These are phyloP conservation scores for Nomada lathburiana DNA, from an alignment of 2,888 invertebrate species.

Conservation along the genomic window DNA sequence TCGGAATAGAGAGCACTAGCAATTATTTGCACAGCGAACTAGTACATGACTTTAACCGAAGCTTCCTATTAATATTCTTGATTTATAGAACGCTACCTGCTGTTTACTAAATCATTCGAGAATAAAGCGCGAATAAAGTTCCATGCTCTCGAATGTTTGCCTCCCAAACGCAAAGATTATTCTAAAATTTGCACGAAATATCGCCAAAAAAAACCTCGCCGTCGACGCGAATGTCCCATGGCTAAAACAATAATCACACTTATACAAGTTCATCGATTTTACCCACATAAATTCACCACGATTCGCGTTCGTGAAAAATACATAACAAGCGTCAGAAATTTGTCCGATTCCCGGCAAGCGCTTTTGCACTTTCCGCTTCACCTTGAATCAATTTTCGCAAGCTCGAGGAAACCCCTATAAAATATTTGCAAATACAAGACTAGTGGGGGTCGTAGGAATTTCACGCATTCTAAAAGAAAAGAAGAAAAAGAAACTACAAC, in stretches of 20 bases:
- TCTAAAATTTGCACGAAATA: background rate
- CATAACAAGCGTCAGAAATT: too few species aligned
- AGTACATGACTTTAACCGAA: background rate
- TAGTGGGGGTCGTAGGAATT: too few species aligned
- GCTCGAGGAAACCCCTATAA: too few species aligned
- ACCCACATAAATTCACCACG: background rate
- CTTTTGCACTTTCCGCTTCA: too few species aligned
- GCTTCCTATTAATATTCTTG: background rate
- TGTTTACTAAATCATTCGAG: slow-evolving; percentile 1
- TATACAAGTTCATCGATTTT: background rate
- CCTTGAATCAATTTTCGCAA: too few species aligned
- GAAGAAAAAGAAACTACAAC: too few species aligned
- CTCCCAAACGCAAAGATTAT: background rate
- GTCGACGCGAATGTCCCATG: too few species aligned
- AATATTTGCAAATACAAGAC: too few species aligned
- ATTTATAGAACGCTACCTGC: background rate
- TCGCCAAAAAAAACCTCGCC: background rate
- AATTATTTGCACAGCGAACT: slow-evolving; percentile 1
- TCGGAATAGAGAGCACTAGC: background rate
- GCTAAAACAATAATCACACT: background rate
- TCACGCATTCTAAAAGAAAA: too few species aligned
- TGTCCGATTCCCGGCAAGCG: too few species aligned
- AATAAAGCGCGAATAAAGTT: background rate
- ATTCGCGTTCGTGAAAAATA: background rate
- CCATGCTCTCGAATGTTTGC: background rate